These are phyloP conservation scores for Pelecanus crispus DNA, from an alignment of 2,113 vertebrate genomes.

Conservation along the genomic window DNA sequence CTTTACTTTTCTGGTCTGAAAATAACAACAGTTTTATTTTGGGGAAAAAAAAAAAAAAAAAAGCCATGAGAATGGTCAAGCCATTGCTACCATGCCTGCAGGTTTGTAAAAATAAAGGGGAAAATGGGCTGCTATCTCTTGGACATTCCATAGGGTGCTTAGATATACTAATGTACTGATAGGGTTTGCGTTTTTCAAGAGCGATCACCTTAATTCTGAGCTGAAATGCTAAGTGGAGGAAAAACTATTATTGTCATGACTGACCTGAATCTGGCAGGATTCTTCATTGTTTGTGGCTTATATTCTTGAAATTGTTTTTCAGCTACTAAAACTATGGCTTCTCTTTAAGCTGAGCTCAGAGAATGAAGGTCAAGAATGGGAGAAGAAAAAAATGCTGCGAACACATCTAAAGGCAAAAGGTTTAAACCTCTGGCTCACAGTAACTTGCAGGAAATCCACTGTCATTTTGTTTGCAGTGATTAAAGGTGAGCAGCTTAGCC, in stretches of 20 bases:
- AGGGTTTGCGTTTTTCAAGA: not conserved
- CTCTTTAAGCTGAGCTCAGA: not conserved
- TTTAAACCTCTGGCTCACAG: not conserved
- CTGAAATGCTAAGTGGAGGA: not conserved
- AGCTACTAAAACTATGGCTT: not conserved
- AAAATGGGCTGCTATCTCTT: not conserved
- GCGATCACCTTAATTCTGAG: not conserved
- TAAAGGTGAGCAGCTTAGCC: not conserved
- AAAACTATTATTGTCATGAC: not conserved
- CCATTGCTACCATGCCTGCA: not conserved
- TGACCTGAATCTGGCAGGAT: not conserved
- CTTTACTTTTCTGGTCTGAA: not conserved
- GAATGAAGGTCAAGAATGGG: not conserved
- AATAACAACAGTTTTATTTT: not conserved
- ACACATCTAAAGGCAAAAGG: not conserved
- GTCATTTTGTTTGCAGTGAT: not conserved
- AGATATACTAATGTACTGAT: not conserved
- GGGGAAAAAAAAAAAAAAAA: not conserved
- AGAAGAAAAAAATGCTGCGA: not conserved
- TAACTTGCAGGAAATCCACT: not conserved
- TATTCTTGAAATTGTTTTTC: not conserved
- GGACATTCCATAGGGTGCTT: not conserved
- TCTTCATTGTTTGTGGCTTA: not conserved
- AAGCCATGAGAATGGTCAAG: not conserved
- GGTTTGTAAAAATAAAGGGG: not conserved